A percentile compares a stretch with the other conserved stretches of the same genome.
Evolutionary conservation across 2,888 invertebrate species (phyloP).

Genomic region (Andricus quercusramuli): DNA sequence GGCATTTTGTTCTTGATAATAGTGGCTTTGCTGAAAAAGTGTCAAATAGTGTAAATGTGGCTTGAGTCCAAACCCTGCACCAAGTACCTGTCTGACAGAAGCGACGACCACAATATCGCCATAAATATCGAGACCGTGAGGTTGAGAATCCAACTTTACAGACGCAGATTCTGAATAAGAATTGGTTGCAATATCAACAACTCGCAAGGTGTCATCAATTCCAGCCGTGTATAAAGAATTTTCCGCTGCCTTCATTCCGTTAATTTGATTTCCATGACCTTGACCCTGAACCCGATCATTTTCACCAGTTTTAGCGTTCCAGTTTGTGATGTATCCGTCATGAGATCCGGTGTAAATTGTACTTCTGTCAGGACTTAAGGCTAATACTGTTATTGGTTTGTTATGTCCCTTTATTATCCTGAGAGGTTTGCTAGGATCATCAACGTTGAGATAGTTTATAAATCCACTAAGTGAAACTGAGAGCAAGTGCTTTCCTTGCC

Average conservation of each 20-base stretch:
- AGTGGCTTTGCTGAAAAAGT: no score
- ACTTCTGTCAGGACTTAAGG: slow-evolving; percentile 86
- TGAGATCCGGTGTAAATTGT: slow-evolving; percentile 95
- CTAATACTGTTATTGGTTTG: slow-evolving; percentile 96
- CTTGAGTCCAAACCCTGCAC: no score
- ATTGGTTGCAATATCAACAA: slow-evolving; percentile 78
- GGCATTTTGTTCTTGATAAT: no score
- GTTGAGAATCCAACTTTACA: slow-evolving; percentile 92
- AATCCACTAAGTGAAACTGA: slow-evolving; percentile 97
- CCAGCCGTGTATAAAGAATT: slow-evolving; percentile 91
- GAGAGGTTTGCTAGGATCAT: slow-evolving; percentile 89
- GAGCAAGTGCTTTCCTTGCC: slow-evolving; percentile 94
- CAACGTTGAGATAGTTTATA: slow-evolving; percentile 94
- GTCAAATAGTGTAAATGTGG: no score
- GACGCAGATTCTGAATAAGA: slow-evolving; percentile 83
- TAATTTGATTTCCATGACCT: slow-evolving; percentile 98
- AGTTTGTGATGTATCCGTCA: slow-evolving; percentile 93
- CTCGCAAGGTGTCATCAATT: slow-evolving; percentile 94
- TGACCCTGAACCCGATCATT: slow-evolving; percentile 89
- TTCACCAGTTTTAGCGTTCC: slow-evolving; percentile 91
- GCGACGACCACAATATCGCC: slow-evolving; percentile 87
- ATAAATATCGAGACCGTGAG: slow-evolving; percentile 89
- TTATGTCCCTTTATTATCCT: slow-evolving; percentile 96
- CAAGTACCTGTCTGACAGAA: slow-evolving; percentile 91
- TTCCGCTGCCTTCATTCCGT: slow-evolving; percentile 89